Percentiles rank a stretch among this genome's conserved stretches.
These are phyloP conservation scores for Scortum barcoo DNA, from an alignment of 2,113 vertebrate species.

Conservation along the genomic window DNA sequence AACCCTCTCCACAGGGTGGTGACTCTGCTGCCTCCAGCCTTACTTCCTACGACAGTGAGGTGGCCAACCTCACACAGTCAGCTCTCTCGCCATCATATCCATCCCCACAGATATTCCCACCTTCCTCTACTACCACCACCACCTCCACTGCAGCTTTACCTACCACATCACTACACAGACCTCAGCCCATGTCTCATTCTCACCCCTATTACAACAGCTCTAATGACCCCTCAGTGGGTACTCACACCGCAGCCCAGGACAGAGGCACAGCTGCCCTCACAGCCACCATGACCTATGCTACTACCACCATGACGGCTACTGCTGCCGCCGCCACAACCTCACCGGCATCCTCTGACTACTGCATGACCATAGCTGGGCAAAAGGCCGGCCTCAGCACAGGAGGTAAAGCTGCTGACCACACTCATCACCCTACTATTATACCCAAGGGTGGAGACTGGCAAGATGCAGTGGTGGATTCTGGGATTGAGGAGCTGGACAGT, in stretches of 20 bases:
- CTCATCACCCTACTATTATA: constrained; percentile 45
- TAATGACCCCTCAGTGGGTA: constrained; percentile 50
- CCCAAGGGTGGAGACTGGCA: constrained; percentile 82
- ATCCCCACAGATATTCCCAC: constrained; percentile 78
- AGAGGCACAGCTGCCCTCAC: constrained; percentile 77
- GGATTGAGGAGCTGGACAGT: constrained; percentile 93
- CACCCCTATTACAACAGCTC: constrained; percentile 73
- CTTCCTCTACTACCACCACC: constrained; percentile 62
- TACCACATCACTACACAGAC: constrained; percentile 74
- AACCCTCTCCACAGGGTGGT: constrained; percentile 82
- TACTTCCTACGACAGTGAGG: constrained; percentile 94
- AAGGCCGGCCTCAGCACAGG: constrained; percentile 39
- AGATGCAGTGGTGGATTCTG: constrained; percentile 90
- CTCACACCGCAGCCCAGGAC: constrained; percentile 72
- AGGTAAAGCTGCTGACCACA: constrained; percentile 58
- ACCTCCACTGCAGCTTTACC: constrained; percentile 62
- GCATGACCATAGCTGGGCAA: constrained; percentile 45
- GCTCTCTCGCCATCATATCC: constrained; percentile 83
- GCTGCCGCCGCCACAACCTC: constrained; percentile 74
- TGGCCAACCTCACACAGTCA: constrained; percentile 92
- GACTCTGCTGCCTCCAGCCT: constrained; percentile 93
- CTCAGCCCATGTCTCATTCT: constrained; percentile 83
- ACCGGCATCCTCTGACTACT: constrained; percentile 73
- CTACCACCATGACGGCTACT: constrained; percentile 79
- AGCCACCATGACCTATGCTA: constrained; percentile 81